These are phyloP conservation scores for Sylvilagus floridanus DNA, from an alignment of 2,797 vertebrate species.

Conservation along the genomic window DNA sequence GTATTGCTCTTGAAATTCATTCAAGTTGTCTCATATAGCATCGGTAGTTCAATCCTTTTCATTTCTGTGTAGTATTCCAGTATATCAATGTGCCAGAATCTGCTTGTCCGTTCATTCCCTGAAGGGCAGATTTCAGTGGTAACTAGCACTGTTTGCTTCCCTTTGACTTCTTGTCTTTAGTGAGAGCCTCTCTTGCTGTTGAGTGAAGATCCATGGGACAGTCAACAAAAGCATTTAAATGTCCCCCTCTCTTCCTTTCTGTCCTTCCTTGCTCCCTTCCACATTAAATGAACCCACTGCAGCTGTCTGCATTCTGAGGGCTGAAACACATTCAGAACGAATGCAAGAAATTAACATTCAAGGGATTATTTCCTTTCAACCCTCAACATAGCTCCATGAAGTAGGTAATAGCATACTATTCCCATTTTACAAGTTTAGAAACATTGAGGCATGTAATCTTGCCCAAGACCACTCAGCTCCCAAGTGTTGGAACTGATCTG, in stretches of 20 bases:
- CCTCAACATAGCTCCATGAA: slow-evolving; percentile 65
- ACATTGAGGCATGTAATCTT: not conserved
- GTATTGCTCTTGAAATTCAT: not conserved
- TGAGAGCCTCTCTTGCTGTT: not conserved
- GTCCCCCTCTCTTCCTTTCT: not conserved
- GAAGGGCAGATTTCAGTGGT: not conserved
- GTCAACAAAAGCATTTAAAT: not conserved
- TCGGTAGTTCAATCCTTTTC: not conserved
- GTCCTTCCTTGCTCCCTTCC: not conserved
- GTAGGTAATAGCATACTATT: slow-evolving; percentile 59
- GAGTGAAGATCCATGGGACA: not conserved
- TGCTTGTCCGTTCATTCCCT: not conserved
- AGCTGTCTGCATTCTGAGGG: slow-evolving; percentile 45
- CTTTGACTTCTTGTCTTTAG: not conserved
- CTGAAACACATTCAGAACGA: slow-evolving; percentile 54
- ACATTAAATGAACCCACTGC: slow-evolving; percentile 32
- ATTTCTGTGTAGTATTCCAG: not conserved
- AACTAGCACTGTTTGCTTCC: not conserved
- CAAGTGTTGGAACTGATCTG: not conserved
- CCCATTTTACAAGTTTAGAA: slow-evolving; percentile 59
- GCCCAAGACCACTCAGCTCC: not conserved
- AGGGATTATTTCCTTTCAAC: slow-evolving; percentile 59
- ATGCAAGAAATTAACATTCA: slow-evolving; percentile 62
- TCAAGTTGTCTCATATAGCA: not conserved
- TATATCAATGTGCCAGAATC: not conserved